Percentiles rank a stretch among this genome's conserved stretches.
Conservation (phyloP, 2,888 invertebrate species). For the Rhagium mordax region DNA sequence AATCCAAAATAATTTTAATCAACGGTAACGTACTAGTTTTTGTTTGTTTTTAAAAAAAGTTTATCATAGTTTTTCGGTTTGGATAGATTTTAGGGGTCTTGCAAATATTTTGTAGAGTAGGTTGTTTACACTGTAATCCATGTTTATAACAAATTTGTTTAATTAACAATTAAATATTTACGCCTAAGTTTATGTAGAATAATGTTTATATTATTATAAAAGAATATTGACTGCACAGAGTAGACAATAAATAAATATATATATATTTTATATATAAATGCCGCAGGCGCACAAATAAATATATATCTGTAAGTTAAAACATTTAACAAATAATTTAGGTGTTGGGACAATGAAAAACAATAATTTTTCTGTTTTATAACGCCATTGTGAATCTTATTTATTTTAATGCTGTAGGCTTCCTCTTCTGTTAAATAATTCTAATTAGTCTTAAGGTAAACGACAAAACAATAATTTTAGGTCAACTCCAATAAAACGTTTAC, state of each 20-base stretch:
- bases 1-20: constrained; percentile 60
- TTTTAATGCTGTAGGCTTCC: constrained; percentile 59
- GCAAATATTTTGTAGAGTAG: constrained; percentile 64
- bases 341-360: constrained; percentile 64
- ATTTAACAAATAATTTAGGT: constrained; percentile 61
- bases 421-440: constrained; percentile 57
- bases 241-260: constrained; percentile 63
- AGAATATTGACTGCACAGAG: constrained; percentile 67
- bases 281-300: constrained; percentile 55
- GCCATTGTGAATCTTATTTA: constrained; percentile 61
- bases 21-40: constrained; percentile 63
- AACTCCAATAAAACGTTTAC: constrained; percentile 28
- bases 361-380: constrained; percentile 56
- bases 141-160: constrained; percentile 64
- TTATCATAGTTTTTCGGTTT: constrained; percentile 59
- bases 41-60: constrained; percentile 49
- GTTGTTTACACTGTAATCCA: constrained; percentile 53
- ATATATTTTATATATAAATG: constrained; percentile 49
- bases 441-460: constrained; percentile 48
- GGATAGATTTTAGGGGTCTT: constrained; percentile 66
- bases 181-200: constrained; percentile 52
- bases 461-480: constrained; percentile 40
- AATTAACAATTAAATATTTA: constrained; percentile 44
- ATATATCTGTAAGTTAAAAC: constrained; percentile 52
- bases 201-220: constrained; percentile 54